phyloP scores from a whole-genome alignment of 2,797 vertebrate species.

The Sebastolobus altivelis region DNA sequence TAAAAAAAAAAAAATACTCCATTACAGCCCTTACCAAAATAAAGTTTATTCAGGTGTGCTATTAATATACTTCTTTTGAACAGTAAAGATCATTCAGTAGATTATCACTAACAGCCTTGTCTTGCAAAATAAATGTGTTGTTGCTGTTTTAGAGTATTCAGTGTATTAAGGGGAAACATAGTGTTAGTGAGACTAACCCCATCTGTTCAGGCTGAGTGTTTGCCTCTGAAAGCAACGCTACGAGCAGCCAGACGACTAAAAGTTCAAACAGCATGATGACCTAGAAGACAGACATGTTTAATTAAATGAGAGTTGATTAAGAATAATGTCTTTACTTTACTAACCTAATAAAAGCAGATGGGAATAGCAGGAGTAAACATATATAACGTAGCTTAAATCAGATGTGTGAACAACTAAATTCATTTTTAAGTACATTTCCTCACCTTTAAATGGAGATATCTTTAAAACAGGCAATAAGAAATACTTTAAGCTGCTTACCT shows the following conservation, averaged over 20 bases:
- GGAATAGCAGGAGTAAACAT: neutral
- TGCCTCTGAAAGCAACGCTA: constrained; percentile 17
- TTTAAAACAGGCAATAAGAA: constrained; percentile 6
- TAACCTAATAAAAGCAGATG: neutral
- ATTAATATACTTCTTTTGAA: too few species aligned
- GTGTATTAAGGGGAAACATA: neutral
- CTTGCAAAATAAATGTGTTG: neutral
- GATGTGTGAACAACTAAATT: neutral
- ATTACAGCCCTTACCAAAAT: too few species aligned
- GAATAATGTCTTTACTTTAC: neutral
- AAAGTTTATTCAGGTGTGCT: too few species aligned
- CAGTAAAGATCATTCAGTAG: neutral
- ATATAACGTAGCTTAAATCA: neutral
- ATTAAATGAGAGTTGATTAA: neutral
- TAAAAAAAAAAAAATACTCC: neutral
- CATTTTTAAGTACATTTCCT: neutral
- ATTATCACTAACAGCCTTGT: neutral
- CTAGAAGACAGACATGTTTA: neutral
- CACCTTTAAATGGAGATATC: constrained; percentile 30
- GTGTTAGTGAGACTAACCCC: constrained; percentile 42
- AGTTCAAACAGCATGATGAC: constrained; percentile 60
- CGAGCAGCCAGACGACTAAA: constrained; percentile 41
- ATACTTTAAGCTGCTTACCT: neutral
- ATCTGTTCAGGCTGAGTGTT: constrained; percentile 39
- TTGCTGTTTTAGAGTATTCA: neutral